Percentiles rank a stretch among this genome's conserved stretches.
These are phyloP conservation scores for Theropithecus gelada DNA, from an alignment of 2,113 vertebrate genomes.

Conservation along the genomic window DNA sequence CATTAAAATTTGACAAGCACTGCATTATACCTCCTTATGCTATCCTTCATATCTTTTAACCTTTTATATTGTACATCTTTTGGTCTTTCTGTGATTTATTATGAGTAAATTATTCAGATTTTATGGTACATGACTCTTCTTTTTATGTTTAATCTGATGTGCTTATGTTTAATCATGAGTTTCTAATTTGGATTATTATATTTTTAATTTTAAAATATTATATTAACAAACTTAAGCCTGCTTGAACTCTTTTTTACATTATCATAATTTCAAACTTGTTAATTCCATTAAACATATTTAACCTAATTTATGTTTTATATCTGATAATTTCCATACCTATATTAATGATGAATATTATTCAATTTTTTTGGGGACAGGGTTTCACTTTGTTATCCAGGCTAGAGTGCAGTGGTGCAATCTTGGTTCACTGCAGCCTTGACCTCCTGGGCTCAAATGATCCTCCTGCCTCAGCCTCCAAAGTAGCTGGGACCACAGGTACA, in stretches of 20 bases:
- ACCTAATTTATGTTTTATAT: neutral
- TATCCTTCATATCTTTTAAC: neutral
- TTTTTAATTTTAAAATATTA: slow-evolving; percentile 23
- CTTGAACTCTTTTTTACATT: neutral
- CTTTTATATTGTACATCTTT: neutral
- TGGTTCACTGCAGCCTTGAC: no score
- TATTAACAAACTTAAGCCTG: neutral
- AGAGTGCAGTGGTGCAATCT: no score
- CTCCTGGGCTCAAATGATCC: no score
- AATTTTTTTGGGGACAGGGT: neutral
- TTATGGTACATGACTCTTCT: neutral
- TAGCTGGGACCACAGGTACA: no score
- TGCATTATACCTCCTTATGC: neutral
- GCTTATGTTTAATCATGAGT: neutral
- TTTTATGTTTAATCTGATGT: neutral
- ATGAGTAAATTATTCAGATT: neutral
- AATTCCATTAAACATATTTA: neutral
- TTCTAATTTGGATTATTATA: neutral
- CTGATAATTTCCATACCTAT: neutral
- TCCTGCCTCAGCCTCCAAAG: no score
- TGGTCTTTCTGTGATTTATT: neutral
- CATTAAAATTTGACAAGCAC: neutral
- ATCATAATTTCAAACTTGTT: neutral
- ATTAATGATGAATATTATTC: neutral
- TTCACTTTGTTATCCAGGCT: no score